Percentiles rank a stretch among this genome's conserved stretches.
Conservation (phyloP, 2,888 invertebrate species). For the Azorinus chamasolen region DNA sequence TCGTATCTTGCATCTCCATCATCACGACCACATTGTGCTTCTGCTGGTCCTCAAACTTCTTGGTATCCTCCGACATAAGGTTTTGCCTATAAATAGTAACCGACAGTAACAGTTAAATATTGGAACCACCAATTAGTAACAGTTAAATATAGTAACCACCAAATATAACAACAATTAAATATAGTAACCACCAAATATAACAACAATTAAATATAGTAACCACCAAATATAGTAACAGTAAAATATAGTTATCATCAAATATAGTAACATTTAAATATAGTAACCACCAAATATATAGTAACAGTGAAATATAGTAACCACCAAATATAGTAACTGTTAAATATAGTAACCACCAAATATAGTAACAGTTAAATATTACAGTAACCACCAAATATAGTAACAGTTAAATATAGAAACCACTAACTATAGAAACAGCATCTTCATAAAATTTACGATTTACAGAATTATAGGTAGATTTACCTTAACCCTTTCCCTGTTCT, state of each 20-base stretch:
- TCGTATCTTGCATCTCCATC: slow-evolving; percentile 86
- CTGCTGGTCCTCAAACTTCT: slow-evolving; percentile 80
- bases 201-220: neutral
- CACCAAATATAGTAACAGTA: neutral
- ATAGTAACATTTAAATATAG: no score
- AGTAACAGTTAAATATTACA: no score
- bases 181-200: neutral
- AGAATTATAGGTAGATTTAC: no score
- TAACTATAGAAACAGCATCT: no score
- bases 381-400: no score
- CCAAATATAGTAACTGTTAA: no score
- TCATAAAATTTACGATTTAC: no score
- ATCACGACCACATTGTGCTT: slow-evolving; percentile 84
- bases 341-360: no score
- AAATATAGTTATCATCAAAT: neutral
- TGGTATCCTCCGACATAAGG: slow-evolving; percentile 75
- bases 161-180: neutral
- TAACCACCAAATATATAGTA: no score
- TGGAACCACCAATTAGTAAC: slow-evolving; percentile 4
- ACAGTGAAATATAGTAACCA: no score
- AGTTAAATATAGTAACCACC: neutral
- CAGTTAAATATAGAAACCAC: no score
- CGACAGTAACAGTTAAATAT: slow-evolving; percentile 32
- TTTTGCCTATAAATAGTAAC: slow-evolving; percentile 64
- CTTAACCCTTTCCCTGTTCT: no score